phyloP scores from a whole-genome alignment of 2,113 vertebrate species.

The Coptodon rendalli region DNA sequence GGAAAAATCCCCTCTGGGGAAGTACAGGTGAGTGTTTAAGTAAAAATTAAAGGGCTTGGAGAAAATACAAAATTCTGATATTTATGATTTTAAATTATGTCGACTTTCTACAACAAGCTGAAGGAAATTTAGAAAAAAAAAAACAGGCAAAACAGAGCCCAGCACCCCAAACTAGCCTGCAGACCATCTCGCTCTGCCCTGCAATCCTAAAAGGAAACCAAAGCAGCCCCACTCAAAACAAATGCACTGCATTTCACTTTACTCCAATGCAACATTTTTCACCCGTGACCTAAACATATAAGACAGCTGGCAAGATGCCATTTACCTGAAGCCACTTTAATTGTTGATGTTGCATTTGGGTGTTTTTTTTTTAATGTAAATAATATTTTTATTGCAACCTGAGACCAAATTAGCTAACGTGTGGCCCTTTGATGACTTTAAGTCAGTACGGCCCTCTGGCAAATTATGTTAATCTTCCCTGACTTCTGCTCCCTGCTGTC shows the following conservation, averaged over 20 bases:
- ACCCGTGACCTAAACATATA: not conserved
- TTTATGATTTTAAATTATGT: not conserved
- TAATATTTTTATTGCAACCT: not conserved
- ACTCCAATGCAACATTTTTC: not conserved
- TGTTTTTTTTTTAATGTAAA: not conserved
- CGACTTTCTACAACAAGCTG: not conserved
- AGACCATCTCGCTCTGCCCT: not conserved
- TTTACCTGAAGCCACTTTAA: not conserved
- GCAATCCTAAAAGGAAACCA: not conserved
- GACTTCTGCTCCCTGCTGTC: not conserved
- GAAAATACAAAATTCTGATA: not conserved
- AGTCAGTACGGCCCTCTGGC: fast-evolving
- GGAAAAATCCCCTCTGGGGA: not conserved
- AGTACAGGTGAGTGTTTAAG: not conserved
- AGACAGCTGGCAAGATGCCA: not conserved
- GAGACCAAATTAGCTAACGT: not conserved
- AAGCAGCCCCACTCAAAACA: not conserved
- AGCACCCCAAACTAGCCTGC: not conserved
- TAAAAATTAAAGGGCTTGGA: not conserved
- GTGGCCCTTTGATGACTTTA: not conserved
- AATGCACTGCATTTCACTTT: not conserved
- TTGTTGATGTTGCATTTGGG: not conserved
- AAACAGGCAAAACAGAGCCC: not conserved
- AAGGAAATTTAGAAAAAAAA: not conserved
- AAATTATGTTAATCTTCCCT: not conserved